Base-by-base conservation (phyloP, 2,888 invertebrate species). In the Leptogaster cylindrica region DNA sequence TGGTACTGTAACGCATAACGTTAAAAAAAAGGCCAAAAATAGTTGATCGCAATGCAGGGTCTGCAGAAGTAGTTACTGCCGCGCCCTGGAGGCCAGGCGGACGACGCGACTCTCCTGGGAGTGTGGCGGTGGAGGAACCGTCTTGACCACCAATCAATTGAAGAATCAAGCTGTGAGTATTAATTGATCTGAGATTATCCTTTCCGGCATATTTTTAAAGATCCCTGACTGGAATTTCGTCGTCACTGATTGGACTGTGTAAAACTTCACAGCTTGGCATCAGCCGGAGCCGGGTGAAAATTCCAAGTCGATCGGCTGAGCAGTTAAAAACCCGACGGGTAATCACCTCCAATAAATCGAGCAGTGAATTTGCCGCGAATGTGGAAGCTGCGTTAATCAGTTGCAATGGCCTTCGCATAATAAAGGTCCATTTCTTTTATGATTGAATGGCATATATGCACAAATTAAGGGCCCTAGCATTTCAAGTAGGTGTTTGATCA, bases 81-180 rank as follows among this genome's bases (percentile, higher is more conserved):
- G 48, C 20, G 8, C 10, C n/a, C 23, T 23, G 7, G 8, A n/a
- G 50, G 50, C 23, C 7, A 58, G 36, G 58, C 10, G 7, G 8
- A 39, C n/a, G 25, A 58, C 20, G 58, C 25, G 41, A 12, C 18
- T 28, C 31, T 10, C 23, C 58, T n/a, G 58, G 25, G 39, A 10
- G 14, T 12, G 39, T 39, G 6, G 31, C n/a, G n/a, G 41, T 41
- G 39, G 39, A n/a, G n/a, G n/a, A n/a, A n/a, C 27, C 63, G 31
- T 63, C 63, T 46, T 63, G 63, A 31, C 12, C 28, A 31, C 27
- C 31, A 63, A 63, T 63, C 63, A 41, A 10, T 28, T 14, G n/a
- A 25, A 51, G 14, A 27, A 65, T 65, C 65, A 65, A 65, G 65
- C 65, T 65, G 65, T 65, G 65, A 65, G 51, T 65, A 50, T 65